Conservation (phyloP, 2,888 invertebrate species). For the Steinernema carpocapsae region DNA sequence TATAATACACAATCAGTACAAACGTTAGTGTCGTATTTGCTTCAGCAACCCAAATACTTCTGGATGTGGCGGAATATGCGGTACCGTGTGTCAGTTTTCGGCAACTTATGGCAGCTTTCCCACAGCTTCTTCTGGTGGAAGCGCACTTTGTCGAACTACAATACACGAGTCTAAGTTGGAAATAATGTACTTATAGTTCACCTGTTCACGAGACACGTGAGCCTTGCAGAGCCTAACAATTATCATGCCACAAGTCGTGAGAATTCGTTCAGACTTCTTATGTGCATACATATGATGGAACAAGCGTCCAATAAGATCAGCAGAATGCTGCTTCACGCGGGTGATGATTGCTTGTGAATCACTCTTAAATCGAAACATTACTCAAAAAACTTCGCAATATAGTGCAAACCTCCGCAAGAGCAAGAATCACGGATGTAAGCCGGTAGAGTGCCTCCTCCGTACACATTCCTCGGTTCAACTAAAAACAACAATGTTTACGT, state of each 20-base stretch:
- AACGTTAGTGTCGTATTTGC: too few species aligned
- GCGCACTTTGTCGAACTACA: neutral
- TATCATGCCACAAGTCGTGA: neutral
- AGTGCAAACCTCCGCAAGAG: neutral
- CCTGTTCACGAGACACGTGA: neutral
- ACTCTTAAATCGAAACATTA: neutral
- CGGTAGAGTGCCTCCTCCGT: neutral
- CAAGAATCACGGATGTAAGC: neutral
- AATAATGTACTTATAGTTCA: neutral
- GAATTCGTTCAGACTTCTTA: neutral
- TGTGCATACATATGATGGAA: slow-evolving; percentile 17
- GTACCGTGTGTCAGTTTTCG: neutral
- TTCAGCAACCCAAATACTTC: too few species aligned
- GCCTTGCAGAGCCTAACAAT: neutral
- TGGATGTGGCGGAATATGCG: neutral
- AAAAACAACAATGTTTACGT: too few species aligned
- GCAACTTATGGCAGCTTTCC: neutral
- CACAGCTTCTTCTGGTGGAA: neutral
- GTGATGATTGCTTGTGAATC: neutral
- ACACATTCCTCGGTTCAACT: slow-evolving; percentile 4
- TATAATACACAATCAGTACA: too few species aligned
- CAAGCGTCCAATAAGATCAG: neutral
- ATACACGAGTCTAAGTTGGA: neutral
- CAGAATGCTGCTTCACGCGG: neutral
- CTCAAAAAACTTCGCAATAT: neutral